Evolutionary conservation across 2,797 vertebrate genomes (phyloP).

Genomic region (Nyctalus aviator): DNA sequence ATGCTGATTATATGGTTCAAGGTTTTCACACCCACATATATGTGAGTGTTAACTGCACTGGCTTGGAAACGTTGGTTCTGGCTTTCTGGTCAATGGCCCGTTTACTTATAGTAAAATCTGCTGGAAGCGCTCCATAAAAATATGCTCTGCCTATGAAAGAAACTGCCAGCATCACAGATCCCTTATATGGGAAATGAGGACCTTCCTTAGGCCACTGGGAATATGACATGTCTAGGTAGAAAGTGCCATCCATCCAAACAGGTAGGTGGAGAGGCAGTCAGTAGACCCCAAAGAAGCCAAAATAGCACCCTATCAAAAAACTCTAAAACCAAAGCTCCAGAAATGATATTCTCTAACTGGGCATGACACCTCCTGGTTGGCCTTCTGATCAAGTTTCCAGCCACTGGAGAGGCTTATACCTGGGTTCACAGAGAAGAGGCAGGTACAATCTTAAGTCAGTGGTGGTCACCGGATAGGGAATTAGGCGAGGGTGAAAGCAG

Average conservation of each 20-base stretch:
- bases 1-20: background rate
- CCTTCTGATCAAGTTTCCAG: conserved; percentile 6
- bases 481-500: background rate
- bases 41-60: conserved; percentile 74
- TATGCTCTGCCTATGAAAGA: conserved; percentile 2
- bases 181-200: background rate
- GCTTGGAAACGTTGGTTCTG: conserved; percentile 64
- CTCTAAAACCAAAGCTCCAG: background rate
- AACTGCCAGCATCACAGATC: background rate
- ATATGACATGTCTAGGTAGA: background rate
- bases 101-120: conserved; percentile 71
- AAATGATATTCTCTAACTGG: background rate
- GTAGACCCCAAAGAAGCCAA: background rate
- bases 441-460: background rate
- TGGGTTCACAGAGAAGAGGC: background rate
- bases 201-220: background rate
- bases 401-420: background rate
- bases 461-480: background rate
- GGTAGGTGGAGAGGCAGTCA: background rate
- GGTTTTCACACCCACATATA: conserved; percentile 47
- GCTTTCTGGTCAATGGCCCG: conserved; percentile 67
- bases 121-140: conserved; percentile 23
- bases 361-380: background rate
- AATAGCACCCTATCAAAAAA: background rate
- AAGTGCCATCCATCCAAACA: background rate